Base-by-base conservation (phyloP, 2,888 invertebrate species). In the Acleris laterana region DNA sequence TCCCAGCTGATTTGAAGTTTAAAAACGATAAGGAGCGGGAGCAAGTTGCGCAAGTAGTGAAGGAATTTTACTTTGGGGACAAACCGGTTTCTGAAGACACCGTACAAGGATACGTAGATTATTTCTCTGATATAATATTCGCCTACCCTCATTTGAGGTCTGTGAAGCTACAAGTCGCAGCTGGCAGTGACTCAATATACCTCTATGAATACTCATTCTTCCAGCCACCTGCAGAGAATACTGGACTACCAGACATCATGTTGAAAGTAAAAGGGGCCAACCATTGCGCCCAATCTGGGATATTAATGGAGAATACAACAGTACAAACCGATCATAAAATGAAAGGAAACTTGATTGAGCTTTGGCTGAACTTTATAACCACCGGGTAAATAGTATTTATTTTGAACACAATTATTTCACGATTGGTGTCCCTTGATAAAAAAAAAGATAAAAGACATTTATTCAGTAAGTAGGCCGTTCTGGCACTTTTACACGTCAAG, bases 81-180 rank as follows among this genome's bases (percentile, higher is more conserved):
- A 70, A 80, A 22, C 63, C 73, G 0, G 68, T 88, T 0, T 71
- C 58, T 1, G 70, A 71, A 55, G 68, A 67, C 0, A 79, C 72
- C 28, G 65, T 85, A 59, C 69, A 81, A 17, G 59, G 62, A 3
- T 88, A 76, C 51, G 61, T 86, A 1, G 73, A 87, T 51, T 85
- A 75, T 52, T 76, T 78, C 53, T 70, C 82, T 5, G 91, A 95
- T 92, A 28, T 76, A 5, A 1, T 78, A 1, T 81, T 85, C 68
- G 71, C 67, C 3, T 82, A 78, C 63, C 72, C 82, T 6, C 78
- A 75, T 52, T 62, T 80, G 3, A 77, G 77, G 64, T 72, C 79
- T 13, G 68, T 78, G 2, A 80, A 75, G 50, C 38, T 81, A 22
- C 78, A 77, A 25, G 70, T 73, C 1, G 75, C 80, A 56, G 68